Evolutionary conservation across 2,888 invertebrate genomes (phyloP), one percentile per base, ranked within the genome.

Genomic region (Dicyrtoma fusca): DNA sequence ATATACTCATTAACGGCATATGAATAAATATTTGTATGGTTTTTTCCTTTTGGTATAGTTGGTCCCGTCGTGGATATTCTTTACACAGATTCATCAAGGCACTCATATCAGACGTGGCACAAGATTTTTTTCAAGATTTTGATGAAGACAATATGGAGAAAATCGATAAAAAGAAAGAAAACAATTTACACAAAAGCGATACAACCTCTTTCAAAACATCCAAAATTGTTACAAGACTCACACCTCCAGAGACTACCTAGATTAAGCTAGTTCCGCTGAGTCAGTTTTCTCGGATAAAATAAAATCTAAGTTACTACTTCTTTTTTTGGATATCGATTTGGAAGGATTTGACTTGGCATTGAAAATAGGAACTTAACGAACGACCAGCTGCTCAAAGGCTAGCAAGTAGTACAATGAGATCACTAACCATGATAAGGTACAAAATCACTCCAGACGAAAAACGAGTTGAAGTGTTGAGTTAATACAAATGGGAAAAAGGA

Each of bases 261-360:
- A n/a, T n/a, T n/a, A n/a, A n/a, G n/a, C n/a, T n/a, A n/a, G n/a
- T n/a, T n/a, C n/a, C n/a, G n/a, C n/a, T n/a, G n/a, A n/a, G n/a
- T n/a, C n/a, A 81, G 94, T 99, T 78, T 97, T 99, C 83, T 99
- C 98, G 98, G 96, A 97, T 82, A 88, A 93, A 47, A 99, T 99
- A 82, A 99, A 98, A 85, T 89, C 97, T 25, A 98, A 98, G 84
- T 88, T 99, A 49, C 97, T 99, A 82, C 86, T 97, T 76, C 98
- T 98, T 0, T 97, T 95, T 85, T 87, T 99, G 81, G 95, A 98
- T 83, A 91, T 98, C 80, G 95, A 98, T 83, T 85, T 98, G 71
- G 95, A 97, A 83, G 90, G 91, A 8, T 98, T 89, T 84, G 99
- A 99, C 85, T 88, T 99, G 82, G 98, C 62, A 95, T 99, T 81